These are phyloP conservation scores for Sarcoramphus papa DNA, from an alignment of 2,797 vertebrate species.

Conservation along the genomic window DNA sequence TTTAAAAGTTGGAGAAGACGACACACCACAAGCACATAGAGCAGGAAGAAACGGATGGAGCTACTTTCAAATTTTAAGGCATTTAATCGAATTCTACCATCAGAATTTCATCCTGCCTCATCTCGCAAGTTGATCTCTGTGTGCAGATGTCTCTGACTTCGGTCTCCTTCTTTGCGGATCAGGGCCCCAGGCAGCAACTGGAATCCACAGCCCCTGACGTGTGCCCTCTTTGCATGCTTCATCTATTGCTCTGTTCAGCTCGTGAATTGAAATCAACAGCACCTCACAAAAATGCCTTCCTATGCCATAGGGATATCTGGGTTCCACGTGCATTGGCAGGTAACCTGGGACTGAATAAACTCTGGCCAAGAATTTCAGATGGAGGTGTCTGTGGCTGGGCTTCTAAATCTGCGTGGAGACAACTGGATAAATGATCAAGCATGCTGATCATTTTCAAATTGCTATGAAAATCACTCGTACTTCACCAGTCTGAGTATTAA, in stretches of 20 bases:
- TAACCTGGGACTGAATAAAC: neutral
- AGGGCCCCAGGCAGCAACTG: accelerated
- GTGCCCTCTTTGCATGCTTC: neutral
- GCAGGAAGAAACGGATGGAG: neutral
- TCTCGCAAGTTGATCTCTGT: neutral
- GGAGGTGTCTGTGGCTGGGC: neutral
- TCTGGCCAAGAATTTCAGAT: neutral
- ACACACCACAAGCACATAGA: neutral
- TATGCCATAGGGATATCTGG: neutral
- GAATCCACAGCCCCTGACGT: neutral
- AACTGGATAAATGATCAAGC: neutral
- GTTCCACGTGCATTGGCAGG: neutral
- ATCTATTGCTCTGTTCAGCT: neutral
- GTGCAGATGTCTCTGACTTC: neutral
- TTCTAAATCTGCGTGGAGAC: neutral
- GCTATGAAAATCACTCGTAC: neutral
- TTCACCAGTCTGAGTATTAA: neutral
- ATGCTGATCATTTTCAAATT: neutral
- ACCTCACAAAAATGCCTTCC: neutral
- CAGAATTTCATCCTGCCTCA: neutral
- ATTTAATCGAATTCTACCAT: neutral
- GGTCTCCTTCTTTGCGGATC: neutral
- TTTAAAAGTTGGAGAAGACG: neutral
- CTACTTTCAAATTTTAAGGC: neutral
- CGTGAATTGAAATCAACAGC: neutral